Percentiles rank a stretch among this genome's conserved stretches.
Evolutionary conservation across 2,113 vertebrate species (phyloP).

Genomic region (Microcebus tavaratra): DNA sequence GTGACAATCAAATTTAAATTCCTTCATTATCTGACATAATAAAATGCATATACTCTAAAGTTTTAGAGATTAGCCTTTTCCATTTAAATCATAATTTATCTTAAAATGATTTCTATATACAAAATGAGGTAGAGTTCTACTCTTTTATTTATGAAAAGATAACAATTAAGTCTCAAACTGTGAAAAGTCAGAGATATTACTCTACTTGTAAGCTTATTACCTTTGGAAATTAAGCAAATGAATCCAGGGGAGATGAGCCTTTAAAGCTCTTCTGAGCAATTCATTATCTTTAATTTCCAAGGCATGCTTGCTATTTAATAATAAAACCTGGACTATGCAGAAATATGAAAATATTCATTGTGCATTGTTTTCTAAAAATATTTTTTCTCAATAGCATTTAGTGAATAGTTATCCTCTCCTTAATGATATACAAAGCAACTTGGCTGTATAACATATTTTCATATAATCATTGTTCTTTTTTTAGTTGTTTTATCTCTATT

Average conservation of each 20-base stretch:
- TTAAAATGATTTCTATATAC: background rate
- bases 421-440: background rate
- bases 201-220: background rate
- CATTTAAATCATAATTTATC: background rate
- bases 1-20: background rate
- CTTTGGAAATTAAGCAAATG: background rate
- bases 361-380: background rate
- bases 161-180: background rate
- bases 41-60: background rate
- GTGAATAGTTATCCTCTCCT: background rate
- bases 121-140: background rate
- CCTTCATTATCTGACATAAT: background rate
- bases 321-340: background rate
- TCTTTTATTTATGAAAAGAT: background rate
- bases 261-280: background rate
- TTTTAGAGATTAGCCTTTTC: background rate
- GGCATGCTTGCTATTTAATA: background rate
- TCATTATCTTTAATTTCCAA: background rate
- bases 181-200: background rate
- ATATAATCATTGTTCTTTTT: background rate
- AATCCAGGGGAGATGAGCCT: background rate
- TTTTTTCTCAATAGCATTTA: background rate
- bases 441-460: background rate
- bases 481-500: conserved; percentile 16
- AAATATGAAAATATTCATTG: background rate